Percentiles rank a stretch among this genome's conserved stretches.
These are phyloP conservation scores for Hesperophylax magnus DNA, from an alignment of 1,140 invertebrate species.

Conservation along the genomic window DNA sequence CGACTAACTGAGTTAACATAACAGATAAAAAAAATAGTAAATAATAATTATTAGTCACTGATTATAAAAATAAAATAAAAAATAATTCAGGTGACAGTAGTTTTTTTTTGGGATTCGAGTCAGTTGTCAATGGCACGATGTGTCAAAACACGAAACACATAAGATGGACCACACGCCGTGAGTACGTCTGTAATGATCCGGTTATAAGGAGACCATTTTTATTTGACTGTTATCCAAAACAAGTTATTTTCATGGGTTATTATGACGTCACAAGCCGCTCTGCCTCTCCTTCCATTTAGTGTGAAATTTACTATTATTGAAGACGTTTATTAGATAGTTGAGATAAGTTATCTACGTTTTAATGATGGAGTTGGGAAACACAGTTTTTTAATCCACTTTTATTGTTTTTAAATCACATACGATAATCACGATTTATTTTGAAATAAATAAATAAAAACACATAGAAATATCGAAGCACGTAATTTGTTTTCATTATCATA, in stretches of 20 bases:
- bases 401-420: conserved; percentile 27
- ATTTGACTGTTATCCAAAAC: conserved; percentile 12
- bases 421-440: conserved; percentile 3
- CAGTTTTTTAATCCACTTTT: conserved; percentile 37
- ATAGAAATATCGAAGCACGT: not conserved
- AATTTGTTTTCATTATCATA: too few relatives aligned
- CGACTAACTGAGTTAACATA: too few relatives aligned
- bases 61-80: too few relatives aligned
- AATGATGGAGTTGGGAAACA: conserved; percentile 27
- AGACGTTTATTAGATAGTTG: conserved; percentile 35
- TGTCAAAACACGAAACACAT: conserved; percentile 38
- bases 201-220: conserved; percentile 20
- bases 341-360: conserved; percentile 26
- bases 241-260: conserved; percentile 33
- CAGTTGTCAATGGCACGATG: conserved; percentile 23
- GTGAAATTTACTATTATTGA: conserved; percentile 33
- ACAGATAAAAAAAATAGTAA: too few relatives aligned
- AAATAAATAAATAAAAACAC: conserved; percentile 13
- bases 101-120: not conserved
- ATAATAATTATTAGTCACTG: too few relatives aligned
- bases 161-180: not conserved
- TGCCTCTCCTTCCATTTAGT: conserved; percentile 12
- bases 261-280: conserved; percentile 31
- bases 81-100: too few relatives aligned
- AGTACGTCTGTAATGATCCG: not conserved